Base-by-base conservation (phyloP, 2,113 vertebrate genomes). In the Varanus salvator region DNA sequence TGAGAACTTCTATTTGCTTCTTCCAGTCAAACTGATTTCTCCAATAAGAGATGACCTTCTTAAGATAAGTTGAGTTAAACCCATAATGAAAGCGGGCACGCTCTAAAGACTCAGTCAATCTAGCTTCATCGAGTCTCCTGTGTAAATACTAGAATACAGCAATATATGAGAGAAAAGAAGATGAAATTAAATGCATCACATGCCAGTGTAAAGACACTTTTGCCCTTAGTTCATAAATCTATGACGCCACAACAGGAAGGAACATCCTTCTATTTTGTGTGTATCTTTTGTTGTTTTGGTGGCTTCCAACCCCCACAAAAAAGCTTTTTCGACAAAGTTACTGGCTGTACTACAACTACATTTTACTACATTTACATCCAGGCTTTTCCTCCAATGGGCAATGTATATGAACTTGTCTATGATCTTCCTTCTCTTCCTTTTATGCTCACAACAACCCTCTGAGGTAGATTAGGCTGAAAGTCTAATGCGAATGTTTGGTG, bases 1-100 rank as follows among this genome's bases (percentile, higher is more conserved):
- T 98, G 81, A 98, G 96, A 84, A 95, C 9, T 75, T 97, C 97
- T 86, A 97, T 96, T 94, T 97, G 97, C 89, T 97, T 97, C 94
- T 89, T 96, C 97, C 97, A 98, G 75, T 96, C 95, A 87, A 98
- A 98, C 5, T 95, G 91, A 1, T 97, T 97, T 94, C 95, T 96
- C 98, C 98, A 98, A 91, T 98, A 98, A 80, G 96, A 93, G 71
- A 97, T 25, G 77, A 98, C 78, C 86, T 97, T 97, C 90, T 87
- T 95, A 89, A 98, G 95, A 54, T 97, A 94, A 23, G 23, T 87
- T 0, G 91, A 86, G 89, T 98, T 98, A 88, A 93, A 96, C 5
- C 98, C 97, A 15, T 97, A 98, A 84, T 96, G 96, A 93, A 98
- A 98, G 69, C 86, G 81, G 60, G 96, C 96, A 89, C 93, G 89